Evolutionary conservation across 2,113 vertebrate genomes (phyloP).

Genomic region (Baryphthengus martii): DNA sequence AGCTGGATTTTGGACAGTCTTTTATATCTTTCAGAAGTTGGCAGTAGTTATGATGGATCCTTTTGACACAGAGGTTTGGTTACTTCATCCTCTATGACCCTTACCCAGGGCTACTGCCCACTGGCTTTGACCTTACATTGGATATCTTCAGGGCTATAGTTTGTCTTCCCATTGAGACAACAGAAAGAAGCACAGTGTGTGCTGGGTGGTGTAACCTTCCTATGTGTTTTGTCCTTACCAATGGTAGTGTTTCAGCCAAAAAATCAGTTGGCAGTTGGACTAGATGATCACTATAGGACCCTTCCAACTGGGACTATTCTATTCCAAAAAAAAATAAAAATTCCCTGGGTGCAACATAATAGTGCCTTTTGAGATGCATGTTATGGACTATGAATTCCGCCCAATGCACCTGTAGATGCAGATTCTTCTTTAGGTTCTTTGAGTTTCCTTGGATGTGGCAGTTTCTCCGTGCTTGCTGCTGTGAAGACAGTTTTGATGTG

Average conservation of each 20-base stretch:
- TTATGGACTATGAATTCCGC: neutral
- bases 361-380: neutral
- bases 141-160: neutral
- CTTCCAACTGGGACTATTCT: neutral
- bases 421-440: neutral
- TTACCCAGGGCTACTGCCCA: neutral
- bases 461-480: neutral
- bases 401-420: neutral
- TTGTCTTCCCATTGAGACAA: neutral
- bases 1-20: neutral
- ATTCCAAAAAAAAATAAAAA: neutral
- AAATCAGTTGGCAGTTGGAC: rapidly evolving
- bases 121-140: neutral
- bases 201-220: neutral
- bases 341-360: neutral
- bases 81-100: neutral
- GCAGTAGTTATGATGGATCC: neutral
- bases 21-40: neutral
- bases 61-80: neutral
- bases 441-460: neutral
- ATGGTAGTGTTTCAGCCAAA: neutral
- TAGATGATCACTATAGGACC: neutral
- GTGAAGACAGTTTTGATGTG: neutral
- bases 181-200: neutral
- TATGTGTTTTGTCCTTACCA: neutral